Base-by-base conservation (phyloP, 2,888 invertebrate genomes). In the Imbricaverruca yamaguchii region DNA sequence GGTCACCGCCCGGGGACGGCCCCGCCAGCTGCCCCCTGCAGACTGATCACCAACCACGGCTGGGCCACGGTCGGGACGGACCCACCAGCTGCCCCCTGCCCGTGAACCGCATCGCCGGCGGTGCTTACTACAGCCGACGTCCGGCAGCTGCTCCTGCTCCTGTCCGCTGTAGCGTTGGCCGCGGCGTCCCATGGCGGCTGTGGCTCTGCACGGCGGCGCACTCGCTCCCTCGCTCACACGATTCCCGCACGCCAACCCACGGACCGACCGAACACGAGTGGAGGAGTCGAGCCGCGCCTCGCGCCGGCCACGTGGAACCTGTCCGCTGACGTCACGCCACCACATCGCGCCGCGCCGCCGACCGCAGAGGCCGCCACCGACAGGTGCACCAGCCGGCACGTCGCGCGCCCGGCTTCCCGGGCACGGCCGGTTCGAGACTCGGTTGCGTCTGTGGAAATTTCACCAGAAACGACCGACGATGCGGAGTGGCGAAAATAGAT, bases 231-330 rank as follows among this genome's bases (percentile, higher is more conserved):
- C 11, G 65, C 65, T 9, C 18, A 18, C 53, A 7, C 74, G 18
- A 53, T 53, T 53, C 21, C 9, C 65, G 23, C 53, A 74, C 74
- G 18, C 74, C 8, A 13, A 74, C 74, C 18, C 74, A 18, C 53
- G 6, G 12, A 21, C 69, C 39, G 53, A 23, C 53, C 53, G 18
- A 53, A 39, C 53, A 18, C 74, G 74, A 53, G 39, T 25, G 74
- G 53, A 53, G 53, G 74, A 39, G 53, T 8, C 13, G 53, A 15
- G 59, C 59, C 4, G 53, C 25, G 74, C 53, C 74, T 1, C 39
- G 69, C 69, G 39, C 69, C 69, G 69, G 74, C 74, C 74, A 74
- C 74, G 74, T 53, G 74, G 74, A 74, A 74, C 74, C 74, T 53
- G 74, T 15, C 25, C 15, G 53, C 18, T 74, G 74, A 74, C 74